Conservation (phyloP, 2,113 vertebrate genomes). For the Eptesicus fuscus region DNA sequence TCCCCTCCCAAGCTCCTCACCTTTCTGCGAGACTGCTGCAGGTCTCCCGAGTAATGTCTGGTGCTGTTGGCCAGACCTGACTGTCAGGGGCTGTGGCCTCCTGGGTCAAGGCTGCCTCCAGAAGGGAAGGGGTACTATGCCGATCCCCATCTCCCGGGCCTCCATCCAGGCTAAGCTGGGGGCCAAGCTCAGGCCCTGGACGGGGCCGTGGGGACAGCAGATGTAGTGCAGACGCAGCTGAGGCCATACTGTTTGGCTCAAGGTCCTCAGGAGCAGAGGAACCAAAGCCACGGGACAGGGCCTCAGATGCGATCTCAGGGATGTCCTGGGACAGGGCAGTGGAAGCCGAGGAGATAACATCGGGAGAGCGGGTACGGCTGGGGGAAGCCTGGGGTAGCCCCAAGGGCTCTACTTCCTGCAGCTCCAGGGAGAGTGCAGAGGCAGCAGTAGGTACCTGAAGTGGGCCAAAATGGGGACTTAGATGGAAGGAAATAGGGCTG, state of each 20-base stretch:
- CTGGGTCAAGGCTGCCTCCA: constrained; percentile 91
- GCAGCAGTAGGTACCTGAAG: constrained; percentile 80
- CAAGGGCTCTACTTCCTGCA: constrained; percentile 89
- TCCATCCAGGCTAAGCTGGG: constrained; percentile 87
- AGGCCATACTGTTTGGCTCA: constrained; percentile 93
- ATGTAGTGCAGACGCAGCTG: constrained; percentile 93
- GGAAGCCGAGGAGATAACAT: constrained; percentile 98
- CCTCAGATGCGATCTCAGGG: constrained; percentile 96
- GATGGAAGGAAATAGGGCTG: neutral
- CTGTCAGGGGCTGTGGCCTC: constrained; percentile 86
- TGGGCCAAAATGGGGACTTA: neutral
- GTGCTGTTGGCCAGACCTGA: constrained; percentile 95
- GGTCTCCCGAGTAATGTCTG: constrained; percentile 97
- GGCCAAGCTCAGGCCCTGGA: constrained; percentile 81
- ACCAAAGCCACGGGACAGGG: constrained; percentile 87
- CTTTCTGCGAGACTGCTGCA: constrained; percentile 89
- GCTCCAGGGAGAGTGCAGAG: constrained; percentile 85
- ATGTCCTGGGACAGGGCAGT: constrained; percentile 97
- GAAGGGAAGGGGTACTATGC: constrained; percentile 87
- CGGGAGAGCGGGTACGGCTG: constrained; percentile 93
- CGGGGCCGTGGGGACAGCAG: constrained; percentile 87
- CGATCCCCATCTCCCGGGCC: constrained; percentile 87
- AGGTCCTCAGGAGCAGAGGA: constrained; percentile 76
- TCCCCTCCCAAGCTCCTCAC: constrained; percentile 57
- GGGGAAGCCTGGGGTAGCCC: constrained; percentile 91